Conservation (phyloP, 2,113 vertebrate genomes). For the Heterochromis multidens region DNA sequence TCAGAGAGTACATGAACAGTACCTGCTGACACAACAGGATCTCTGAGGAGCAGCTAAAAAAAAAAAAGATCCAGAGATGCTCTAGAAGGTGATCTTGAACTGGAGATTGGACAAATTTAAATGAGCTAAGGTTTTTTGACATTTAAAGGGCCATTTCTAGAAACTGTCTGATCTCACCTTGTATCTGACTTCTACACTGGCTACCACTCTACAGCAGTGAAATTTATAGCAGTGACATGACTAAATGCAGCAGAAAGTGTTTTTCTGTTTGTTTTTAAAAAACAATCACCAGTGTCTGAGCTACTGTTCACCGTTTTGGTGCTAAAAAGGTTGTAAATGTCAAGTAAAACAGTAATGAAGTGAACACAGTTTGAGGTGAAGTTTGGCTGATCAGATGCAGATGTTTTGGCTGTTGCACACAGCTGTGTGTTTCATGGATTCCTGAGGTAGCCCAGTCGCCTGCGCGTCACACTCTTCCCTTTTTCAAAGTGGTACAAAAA, state of each 20-base stretch:
- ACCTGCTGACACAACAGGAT: fast-evolving
- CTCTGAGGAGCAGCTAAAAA: neutral
- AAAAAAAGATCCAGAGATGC: fast-evolving
- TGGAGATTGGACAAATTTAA: neutral
- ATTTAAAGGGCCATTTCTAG: fast-evolving
- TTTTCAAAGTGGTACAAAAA: constrained; percentile 80
- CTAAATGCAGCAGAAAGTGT: constrained; percentile 21
- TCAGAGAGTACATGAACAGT: fast-evolving
- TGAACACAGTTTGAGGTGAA: neutral
- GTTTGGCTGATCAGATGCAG: neutral
- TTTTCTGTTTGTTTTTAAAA: neutral
- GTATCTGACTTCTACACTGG: neutral
- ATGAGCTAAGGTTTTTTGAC: too few relatives aligned
- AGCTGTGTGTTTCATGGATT: constrained; percentile 42
- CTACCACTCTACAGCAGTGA: neutral
- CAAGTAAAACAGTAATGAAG: neutral
- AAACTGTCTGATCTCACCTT: neutral
- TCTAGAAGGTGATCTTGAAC: neutral
- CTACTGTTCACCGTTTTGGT: constrained; percentile 58
- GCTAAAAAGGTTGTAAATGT: neutral
- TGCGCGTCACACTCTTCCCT: constrained; percentile 49
- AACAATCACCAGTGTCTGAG: constrained; percentile 68
- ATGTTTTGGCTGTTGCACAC: constrained; percentile 16
- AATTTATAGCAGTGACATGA: constrained; percentile 15
- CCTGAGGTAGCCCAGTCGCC: constrained; percentile 79